Evolutionary conservation across 2,113 vertebrate genomes (phyloP).

Genomic region (Uropsilus gracilis): DNA sequence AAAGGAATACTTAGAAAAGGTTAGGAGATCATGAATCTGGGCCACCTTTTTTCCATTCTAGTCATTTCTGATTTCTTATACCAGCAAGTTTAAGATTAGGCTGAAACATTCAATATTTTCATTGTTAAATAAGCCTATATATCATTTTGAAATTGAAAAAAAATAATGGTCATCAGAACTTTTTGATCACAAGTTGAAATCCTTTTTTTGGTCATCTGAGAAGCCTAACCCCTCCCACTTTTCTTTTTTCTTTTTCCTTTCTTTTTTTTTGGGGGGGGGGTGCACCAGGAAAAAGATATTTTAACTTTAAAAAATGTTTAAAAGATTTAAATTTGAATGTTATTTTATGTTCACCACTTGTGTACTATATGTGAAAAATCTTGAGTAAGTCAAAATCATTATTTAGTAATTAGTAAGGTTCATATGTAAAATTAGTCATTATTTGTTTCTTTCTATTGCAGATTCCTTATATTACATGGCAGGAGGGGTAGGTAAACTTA

Average conservation of each 20-base stretch:
- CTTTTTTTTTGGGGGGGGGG: too few species aligned
- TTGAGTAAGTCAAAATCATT: background rate
- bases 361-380: background rate
- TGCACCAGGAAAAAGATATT: background rate
- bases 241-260: too few species aligned
- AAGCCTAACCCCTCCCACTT: too few species aligned
- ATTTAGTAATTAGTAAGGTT: background rate
- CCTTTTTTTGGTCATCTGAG: background rate
- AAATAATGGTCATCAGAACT: background rate
- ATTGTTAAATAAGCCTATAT: background rate
- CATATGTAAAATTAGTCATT: background rate
- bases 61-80: background rate
- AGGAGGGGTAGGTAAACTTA: conserved; percentile 62
- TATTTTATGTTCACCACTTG: background rate
- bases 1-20: too few species aligned
- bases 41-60: background rate
- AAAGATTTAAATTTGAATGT: background rate
- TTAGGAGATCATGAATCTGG: background rate
- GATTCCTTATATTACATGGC: conserved; percentile 76
- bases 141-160: background rate
- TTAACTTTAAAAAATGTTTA: too few species aligned
- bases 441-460: conserved; percentile 62
- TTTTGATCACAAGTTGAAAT: background rate
- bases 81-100: background rate
- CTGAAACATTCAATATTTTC: background rate